phyloP scores from a whole-genome alignment of 1,140 invertebrate genomes.

The Drosophila fuyamai region DNA sequence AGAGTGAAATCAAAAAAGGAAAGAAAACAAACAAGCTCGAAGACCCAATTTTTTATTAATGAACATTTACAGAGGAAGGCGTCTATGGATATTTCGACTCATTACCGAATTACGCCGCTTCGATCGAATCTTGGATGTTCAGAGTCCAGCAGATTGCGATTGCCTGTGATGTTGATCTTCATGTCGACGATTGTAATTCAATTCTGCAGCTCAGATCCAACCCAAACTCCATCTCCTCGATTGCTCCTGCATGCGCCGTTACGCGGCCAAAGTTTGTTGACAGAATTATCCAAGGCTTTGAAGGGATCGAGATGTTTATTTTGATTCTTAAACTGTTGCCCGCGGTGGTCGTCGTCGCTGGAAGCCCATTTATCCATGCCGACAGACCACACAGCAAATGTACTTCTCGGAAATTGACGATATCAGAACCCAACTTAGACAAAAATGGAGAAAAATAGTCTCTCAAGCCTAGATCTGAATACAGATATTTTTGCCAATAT shows the following conservation, averaged over 20 bases:
- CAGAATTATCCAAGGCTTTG: constrained; percentile 26
- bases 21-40: constrained; percentile 64
- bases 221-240: constrained; percentile 4
- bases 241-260: constrained; percentile 41
- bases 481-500: background rate
- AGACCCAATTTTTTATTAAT: constrained; percentile 32
- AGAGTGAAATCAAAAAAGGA: constrained; percentile 10
- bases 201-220: constrained; percentile 18
- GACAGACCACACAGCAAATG: constrained; percentile 67
- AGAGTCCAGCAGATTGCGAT: constrained; percentile 11
- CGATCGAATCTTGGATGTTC: background rate
- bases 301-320: constrained; percentile 43
- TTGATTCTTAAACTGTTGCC: constrained; percentile 59
- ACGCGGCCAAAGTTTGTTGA: constrained; percentile 67
- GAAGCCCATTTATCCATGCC: constrained; percentile 60
- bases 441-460: constrained; percentile 5
- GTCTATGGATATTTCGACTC: constrained; percentile 1
- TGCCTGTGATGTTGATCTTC: constrained; percentile 30
- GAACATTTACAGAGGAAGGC: constrained; percentile 18
- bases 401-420: constrained; percentile 40
- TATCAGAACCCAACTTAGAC: background rate
- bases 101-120: constrained; percentile 72
- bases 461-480: background rate
- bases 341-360: constrained; percentile 46
- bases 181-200: constrained; percentile 55